Base-by-base conservation (phyloP, 2,888 invertebrate species). In the Cerastis rubricosa region DNA sequence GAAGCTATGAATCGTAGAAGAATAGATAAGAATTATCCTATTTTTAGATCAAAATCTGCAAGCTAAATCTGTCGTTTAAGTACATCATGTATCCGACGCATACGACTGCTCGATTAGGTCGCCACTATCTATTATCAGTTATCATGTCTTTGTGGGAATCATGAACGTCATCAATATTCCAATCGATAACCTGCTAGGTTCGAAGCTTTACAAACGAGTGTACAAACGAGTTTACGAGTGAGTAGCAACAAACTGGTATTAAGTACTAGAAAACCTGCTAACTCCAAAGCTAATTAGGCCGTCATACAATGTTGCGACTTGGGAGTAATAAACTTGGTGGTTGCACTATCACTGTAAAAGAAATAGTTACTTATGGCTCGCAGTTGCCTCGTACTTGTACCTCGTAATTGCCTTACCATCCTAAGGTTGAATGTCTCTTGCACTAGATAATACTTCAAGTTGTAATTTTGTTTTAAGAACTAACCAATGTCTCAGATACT, bases 241-340 rank as follows among this genome's bases (percentile, higher is more conserved):
- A 29, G 61, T 11, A 19, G 61, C 29, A 61, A 61, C 35, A 61
- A 61, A 61, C 61, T 35, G 29, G 29, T 61, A 59, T 35, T 19
- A n/a, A n/a, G n/a, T n/a, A 35, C 59, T 29, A 29, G 6, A 59
- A 25, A 59, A 59, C 29, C 59, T 25, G 25, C 12, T 49, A 8
- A 17, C 8, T 22, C 8, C 8, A 19, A 49, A 49, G 19, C 47
- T 17, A 17, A 47, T 17, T 17, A 17, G 47, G 35, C 35, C 35
- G 35, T 35, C 1, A 47, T 47, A 29, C 22, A 45, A 17, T 29
- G 19, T 29, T 35, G 54, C 14, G 12, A 9, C 29, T 74, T 73
- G n/a, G 73, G 54, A 74, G 54, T 22, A 45, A 74, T 35, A 19
- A 25, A 47, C 73, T 57, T 35, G 11, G 17, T 35, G 51, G n/a